Evolutionary conservation across 2,113 vertebrate species (phyloP).

Genomic region (Neolamprologus tretocephalus): DNA sequence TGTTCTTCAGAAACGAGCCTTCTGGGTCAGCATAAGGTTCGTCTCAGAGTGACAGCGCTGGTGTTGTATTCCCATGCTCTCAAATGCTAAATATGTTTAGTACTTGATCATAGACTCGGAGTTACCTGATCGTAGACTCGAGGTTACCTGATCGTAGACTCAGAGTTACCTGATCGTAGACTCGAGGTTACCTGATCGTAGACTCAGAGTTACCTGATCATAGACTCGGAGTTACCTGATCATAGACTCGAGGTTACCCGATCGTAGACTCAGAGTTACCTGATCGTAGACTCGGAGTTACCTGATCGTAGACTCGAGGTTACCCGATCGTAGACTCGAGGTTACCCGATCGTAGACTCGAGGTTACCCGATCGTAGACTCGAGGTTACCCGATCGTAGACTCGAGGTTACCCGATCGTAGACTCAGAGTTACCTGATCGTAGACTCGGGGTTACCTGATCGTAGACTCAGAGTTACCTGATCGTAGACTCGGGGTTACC

Average conservation of each 20-base stretch:
- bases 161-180: accelerated
- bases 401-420: accelerated
- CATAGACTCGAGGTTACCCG: accelerated
- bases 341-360: accelerated
- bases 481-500: accelerated
- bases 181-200: accelerated
- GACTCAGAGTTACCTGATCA: accelerated
- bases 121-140: accelerated
- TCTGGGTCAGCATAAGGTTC: neutral
- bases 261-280: accelerated
- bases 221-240: accelerated
- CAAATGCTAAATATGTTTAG: neutral
- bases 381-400: accelerated
- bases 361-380: accelerated
- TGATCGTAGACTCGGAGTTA: accelerated
- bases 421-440: accelerated
- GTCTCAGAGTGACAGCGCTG: neutral
- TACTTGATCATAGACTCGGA: accelerated
- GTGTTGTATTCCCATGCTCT: neutral
- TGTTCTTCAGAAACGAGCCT: neutral
- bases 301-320: accelerated
- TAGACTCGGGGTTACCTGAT: accelerated
- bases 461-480: accelerated
- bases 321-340: accelerated
- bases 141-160: accelerated